A percentile compares a stretch with the other conserved stretches of the same genome.
Evolutionary conservation across 2,888 invertebrate genomes (phyloP).

Genomic region (Drosophila algonquin): DNA sequence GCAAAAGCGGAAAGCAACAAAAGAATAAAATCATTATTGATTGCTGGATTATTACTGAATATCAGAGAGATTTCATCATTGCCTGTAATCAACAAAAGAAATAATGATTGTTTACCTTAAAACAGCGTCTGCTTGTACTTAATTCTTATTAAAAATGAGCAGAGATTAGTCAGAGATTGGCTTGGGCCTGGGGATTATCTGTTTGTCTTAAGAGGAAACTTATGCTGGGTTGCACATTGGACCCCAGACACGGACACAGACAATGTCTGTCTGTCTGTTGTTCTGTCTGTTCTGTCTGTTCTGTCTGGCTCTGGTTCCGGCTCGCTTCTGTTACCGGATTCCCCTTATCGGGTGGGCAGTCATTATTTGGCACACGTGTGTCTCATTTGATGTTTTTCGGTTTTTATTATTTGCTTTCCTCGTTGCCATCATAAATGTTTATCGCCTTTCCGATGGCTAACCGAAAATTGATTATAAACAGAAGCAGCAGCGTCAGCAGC

Average conservation of each 20-base stretch:
- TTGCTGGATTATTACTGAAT: background rate
- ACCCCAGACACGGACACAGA: background rate
- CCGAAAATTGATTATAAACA: conserved; percentile 42
- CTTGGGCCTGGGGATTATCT: conserved; percentile 5
- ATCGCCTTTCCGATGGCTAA: conserved; percentile 54
- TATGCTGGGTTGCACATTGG: conserved; percentile 8
- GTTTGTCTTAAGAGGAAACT: conserved; percentile 7
- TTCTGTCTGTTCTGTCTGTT: background rate
- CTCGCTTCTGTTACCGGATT: conserved; percentile 34
- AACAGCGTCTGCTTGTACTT: no score
- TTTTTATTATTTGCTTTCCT: conserved; percentile 57
- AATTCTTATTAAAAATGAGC: no score
- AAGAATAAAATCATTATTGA: conserved; percentile 1
- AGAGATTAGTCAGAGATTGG: background rate
- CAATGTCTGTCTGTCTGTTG: background rate
- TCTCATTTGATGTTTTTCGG: conserved; percentile 62
- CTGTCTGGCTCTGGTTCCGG: conserved; percentile 10
- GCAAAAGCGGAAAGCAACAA: conserved; percentile 22
- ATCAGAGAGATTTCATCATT: background rate
- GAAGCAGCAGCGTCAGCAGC: conserved; percentile 3
- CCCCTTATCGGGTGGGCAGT: conserved; percentile 56
- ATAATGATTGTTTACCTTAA: no score
- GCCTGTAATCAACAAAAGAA: no score
- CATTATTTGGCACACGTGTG: conserved; percentile 79
- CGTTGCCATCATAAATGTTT: conserved; percentile 63